Conservation (phyloP, 37 sponge, comb jelly and placozoan genomes). For the Cladorhizidae sp. region DNA sequence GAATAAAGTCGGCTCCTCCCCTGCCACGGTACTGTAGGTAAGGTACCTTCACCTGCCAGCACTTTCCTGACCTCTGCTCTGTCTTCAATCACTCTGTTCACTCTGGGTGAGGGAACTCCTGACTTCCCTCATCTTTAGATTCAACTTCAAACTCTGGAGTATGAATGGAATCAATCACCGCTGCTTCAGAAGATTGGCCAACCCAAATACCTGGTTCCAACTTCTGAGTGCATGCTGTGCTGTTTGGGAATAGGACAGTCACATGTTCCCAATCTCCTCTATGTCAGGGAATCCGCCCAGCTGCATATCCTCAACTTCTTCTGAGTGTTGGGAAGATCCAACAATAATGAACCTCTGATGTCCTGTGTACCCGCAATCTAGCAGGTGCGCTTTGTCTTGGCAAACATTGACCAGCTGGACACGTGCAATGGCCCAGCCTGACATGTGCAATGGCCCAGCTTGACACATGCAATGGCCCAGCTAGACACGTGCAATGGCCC, state of each 20-base stretch:
- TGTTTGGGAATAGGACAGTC: not conserved
- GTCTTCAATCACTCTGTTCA: not conserved
- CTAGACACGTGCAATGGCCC: no score
- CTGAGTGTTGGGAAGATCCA: not conserved
- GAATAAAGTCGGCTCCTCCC: not conserved
- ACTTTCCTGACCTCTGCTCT: not conserved
- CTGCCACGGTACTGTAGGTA: not conserved
- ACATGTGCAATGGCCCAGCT: no score
- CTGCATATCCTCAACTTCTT: not conserved
- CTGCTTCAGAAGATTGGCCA: not conserved
- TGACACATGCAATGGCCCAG: no score
- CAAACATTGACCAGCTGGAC: not conserved
- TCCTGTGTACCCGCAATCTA: not conserved
- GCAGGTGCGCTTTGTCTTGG: not conserved
- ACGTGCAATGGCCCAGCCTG: no score
- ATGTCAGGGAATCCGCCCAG: not conserved
- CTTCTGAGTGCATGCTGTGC: not conserved
- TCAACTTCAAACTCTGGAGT: no score
- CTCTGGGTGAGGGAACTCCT: not conserved
- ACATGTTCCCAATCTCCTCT: not conserved
- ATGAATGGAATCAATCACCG: not conserved
- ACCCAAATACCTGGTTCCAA: not conserved
- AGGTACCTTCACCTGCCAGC: not conserved
- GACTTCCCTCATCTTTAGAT: no score
- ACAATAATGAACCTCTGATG: not conserved